These are phyloP conservation scores for Cephalopholis sonnerati DNA, from an alignment of 2,113 vertebrate genomes.

Conservation along the genomic window DNA sequence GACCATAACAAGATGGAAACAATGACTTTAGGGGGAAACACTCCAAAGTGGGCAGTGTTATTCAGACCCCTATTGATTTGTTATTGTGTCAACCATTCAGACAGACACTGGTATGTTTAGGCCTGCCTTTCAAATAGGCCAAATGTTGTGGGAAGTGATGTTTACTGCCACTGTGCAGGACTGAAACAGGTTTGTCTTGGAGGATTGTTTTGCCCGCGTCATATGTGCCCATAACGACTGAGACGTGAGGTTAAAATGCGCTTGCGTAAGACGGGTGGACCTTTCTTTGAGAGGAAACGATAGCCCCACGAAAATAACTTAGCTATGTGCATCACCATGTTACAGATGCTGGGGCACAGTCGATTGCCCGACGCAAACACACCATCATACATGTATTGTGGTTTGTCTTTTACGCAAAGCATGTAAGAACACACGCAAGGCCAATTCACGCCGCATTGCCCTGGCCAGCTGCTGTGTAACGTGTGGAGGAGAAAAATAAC, in stretches of 20 bases:
- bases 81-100: background rate
- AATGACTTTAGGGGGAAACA: background rate
- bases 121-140: background rate
- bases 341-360: background rate
- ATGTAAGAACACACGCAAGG: slow-evolving; percentile 22
- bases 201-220: background rate
- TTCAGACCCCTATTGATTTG: background rate
- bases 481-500: slow-evolving; percentile 1
- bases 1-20: background rate
- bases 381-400: background rate
- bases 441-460: slow-evolving; percentile 59
- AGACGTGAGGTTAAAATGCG: slow-evolving; percentile 14
- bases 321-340: background rate
- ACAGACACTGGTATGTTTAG: background rate
- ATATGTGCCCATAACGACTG: background rate
- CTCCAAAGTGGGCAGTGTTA: background rate
- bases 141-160: background rate
- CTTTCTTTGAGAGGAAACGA: slow-evolving; percentile 16
- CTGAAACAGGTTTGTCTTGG: slow-evolving; percentile 13
- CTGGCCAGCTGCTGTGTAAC: slow-evolving; percentile 33
- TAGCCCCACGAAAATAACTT: slow-evolving; percentile 31
- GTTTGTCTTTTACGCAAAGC: too few relatives aligned
- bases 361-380: background rate
- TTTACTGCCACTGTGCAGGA: background rate
- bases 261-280: slow-evolving; percentile 59